Percentiles rank a stretch among this genome's conserved stretches.
phyloP scores from a whole-genome alignment of 37 sponge, comb jelly and placozoan genomes.

The Ianthella basta region DNA sequence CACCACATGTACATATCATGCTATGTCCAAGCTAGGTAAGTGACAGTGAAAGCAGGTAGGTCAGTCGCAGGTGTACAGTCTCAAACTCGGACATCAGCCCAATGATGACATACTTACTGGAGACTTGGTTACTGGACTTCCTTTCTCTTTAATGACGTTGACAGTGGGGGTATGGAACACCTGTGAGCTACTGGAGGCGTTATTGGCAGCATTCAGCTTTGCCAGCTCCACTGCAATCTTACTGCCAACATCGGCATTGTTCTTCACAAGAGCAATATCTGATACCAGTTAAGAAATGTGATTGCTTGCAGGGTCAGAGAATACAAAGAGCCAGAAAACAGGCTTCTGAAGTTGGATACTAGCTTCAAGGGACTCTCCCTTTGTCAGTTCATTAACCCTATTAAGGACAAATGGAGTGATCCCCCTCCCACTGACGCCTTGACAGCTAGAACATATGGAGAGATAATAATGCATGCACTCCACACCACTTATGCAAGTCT shows the following conservation, averaged over 20 bases:
- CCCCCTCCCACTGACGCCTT: slow-evolving; percentile 60
- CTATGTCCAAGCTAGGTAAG: too few relatives aligned
- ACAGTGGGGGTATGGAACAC: too few relatives aligned
- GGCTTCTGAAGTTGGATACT: slow-evolving; percentile 60
- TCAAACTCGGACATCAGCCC: too few relatives aligned
- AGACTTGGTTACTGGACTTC: too few relatives aligned
- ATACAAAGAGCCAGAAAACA: background rate
- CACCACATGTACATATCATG: too few relatives aligned
- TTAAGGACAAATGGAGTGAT: slow-evolving; percentile 90
- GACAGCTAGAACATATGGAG: background rate
- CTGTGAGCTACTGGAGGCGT: too few relatives aligned
- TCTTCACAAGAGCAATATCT: slow-evolving; percentile 88
- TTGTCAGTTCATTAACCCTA: slow-evolving; percentile 79
- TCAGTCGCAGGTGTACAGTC: too few relatives aligned
- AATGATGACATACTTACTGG: too few relatives aligned
- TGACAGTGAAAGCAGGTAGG: too few relatives aligned
- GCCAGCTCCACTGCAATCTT: slow-evolving; percentile 75
- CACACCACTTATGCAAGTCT: background rate
- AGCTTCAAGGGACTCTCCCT: slow-evolving; percentile 79
- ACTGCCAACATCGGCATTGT: slow-evolving; percentile 89
- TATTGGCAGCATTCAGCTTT: background rate
- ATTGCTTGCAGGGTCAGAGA: background rate
- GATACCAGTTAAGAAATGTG: background rate
- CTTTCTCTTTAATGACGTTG: background rate
- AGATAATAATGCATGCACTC: background rate